Evolutionary conservation across 1,140 invertebrate genomes (phyloP).

Genomic region (Dendrolimus punctatus): DNA sequence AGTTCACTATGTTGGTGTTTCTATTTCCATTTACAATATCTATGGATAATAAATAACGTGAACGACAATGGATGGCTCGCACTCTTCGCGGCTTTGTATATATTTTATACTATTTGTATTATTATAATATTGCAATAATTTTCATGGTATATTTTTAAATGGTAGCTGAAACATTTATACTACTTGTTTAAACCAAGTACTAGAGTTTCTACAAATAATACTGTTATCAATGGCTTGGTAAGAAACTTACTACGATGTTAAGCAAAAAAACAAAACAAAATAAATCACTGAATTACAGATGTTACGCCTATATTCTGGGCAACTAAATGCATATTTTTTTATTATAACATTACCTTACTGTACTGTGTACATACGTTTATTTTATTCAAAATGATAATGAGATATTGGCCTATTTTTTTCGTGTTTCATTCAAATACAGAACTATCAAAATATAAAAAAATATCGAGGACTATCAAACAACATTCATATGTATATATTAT

Average conservation of each 20-base stretch:
- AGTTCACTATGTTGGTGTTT: conserved; percentile 67
- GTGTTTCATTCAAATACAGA: conserved; percentile 68
- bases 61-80: conserved; percentile 29
- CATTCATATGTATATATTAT: conserved; percentile 67
- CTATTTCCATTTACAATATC: conserved; percentile 61
- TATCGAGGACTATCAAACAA: conserved; percentile 72
- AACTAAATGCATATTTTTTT: conserved; percentile 67
- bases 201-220: conserved; percentile 69
- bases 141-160: conserved; percentile 40
- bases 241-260: conserved; percentile 45
- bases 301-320: conserved; percentile 41
- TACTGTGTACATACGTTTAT: conserved; percentile 49
- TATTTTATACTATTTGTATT: conserved; percentile 53
- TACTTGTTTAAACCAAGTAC: conserved; percentile 59
- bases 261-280: conserved; percentile 26
- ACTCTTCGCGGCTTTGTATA: conserved; percentile 29
- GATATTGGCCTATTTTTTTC: conserved; percentile 66
- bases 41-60: conserved; percentile 42
- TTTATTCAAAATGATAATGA: conserved; percentile 63
- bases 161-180: conserved; percentile 57
- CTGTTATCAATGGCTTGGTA: conserved; percentile 71
- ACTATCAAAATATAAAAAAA: conserved; percentile 74
- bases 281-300: conserved; percentile 41
- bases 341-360: conserved; percentile 49
- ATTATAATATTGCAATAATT: conserved; percentile 35